Evolutionary conservation across 64 coral and sea anemone species (phyloP), one percentile per base, ranked within the genome.

Genomic region (Hydrozoanthus tunicans): DNA sequence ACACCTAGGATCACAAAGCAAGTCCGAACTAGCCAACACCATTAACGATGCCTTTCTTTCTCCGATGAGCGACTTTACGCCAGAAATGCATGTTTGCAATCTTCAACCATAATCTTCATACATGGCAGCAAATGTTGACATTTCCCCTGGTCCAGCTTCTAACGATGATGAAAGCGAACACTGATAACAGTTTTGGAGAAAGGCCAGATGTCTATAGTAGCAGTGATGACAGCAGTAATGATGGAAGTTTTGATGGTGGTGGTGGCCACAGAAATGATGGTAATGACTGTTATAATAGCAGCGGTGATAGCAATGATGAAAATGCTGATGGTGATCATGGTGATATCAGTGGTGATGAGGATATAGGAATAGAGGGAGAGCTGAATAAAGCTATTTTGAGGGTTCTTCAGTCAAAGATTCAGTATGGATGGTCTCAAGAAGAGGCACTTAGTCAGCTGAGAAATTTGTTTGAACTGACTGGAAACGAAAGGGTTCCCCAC

Each of bases 401-500:
- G 69, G 25, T 72, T 26, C 4, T 72, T 26, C n/a, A 72, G 24
- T 26, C n/a, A 23, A 72, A 72, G 24, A 25, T 72, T 8, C n/a
- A 72, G 69, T 72, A 72, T 72, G 69, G 69, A 26, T 92, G 91
- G 91, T 92, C 91, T 1, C 79, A 92, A 64, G 81, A 85, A 86
- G 81, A 92, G 55, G 76, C 91, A 77, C 57, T 86, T 10, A 10
- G 17, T 27, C 81, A 90, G 64, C 61, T 91, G 20, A 20, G 76
- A 85, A 94, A 81, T 79, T 68, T 91, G 55, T 89, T 80, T 80
- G 82, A 94, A 79, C 56, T 73, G 14, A 77, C 80, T 58, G 73
- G 73, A 51, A 73, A 91, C 62, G 69, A 94, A 57, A 11, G 68
- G 5, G 80, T 94, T 70, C 93, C 93, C 7, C 83, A 91, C 62